These are phyloP conservation scores for Chymomyza fuscimana DNA, from an alignment of 2,888 invertebrate species.

Conservation along the genomic window DNA sequence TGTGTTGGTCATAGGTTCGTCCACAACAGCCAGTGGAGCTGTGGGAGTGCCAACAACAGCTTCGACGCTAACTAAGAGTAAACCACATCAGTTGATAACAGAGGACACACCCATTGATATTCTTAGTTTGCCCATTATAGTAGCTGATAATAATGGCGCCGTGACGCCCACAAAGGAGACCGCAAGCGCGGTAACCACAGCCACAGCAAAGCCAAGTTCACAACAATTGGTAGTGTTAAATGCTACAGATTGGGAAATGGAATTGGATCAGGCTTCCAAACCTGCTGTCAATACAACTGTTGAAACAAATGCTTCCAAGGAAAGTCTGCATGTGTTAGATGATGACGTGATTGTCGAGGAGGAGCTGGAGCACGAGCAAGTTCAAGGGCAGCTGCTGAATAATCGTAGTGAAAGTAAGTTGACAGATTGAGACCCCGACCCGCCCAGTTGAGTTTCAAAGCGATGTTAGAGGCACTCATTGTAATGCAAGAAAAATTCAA, in stretches of 20 bases:
- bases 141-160: conserved; percentile 66
- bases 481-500: no score
- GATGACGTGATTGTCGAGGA: conserved; percentile 28
- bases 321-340: conserved; percentile 20
- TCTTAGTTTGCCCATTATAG: conserved; percentile 77
- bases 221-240: conserved; percentile 68
- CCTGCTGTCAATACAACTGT: conserved; percentile 13
- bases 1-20: conserved; percentile 69
- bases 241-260: conserved; percentile 83
- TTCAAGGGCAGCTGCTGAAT: conserved; percentile 43
- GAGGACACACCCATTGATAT: conserved; percentile 83
- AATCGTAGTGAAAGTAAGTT: conserved; percentile 47
- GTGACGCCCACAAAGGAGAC: conserved; percentile 2
- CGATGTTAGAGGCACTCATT: no score
- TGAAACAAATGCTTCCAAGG: conserved; percentile 40
- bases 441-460: background rate
- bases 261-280: conserved; percentile 81
- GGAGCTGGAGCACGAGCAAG: background rate
- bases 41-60: conserved; percentile 25
- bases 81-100: conserved; percentile 79
- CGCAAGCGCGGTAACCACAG: conserved; percentile 28
- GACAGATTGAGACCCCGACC: conserved; percentile 13
- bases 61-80: conserved; percentile 33
- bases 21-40: conserved; percentile 15
- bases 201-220: conserved; percentile 26